phyloP scores from a whole-genome alignment of 2,888 invertebrate genomes.

The Clitarchus hookeri region DNA sequence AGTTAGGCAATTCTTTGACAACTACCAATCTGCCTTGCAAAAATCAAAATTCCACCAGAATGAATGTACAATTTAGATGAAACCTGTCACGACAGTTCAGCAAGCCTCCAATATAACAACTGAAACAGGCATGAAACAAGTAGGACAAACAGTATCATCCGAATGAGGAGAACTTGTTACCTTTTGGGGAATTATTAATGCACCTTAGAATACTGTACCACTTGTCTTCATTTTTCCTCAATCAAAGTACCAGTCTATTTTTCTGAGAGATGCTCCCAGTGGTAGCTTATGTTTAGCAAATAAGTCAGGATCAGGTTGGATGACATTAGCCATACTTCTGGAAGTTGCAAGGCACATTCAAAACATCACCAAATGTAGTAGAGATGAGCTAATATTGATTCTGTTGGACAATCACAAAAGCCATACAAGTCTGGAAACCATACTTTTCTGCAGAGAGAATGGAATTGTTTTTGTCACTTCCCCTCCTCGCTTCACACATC shows the following conservation, averaged over 20 bases:
- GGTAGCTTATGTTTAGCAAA: slow-evolving; percentile 47
- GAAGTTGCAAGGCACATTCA: slow-evolving; percentile 47
- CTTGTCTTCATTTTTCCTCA: neutral
- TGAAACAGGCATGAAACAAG: slow-evolving; percentile 46
- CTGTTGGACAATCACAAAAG: slow-evolving; percentile 49
- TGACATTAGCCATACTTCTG: slow-evolving; percentile 47
- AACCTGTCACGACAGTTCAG: slow-evolving; percentile 46
- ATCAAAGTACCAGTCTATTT: neutral
- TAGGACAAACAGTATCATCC: slow-evolving; percentile 50
- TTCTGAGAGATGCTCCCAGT: slow-evolving; percentile 43
- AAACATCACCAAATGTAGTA: slow-evolving; percentile 38
- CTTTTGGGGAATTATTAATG: slow-evolving; percentile 37
- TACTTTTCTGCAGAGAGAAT: slow-evolving; percentile 50
- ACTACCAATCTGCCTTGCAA: slow-evolving; percentile 38
- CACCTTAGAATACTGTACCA: neutral
- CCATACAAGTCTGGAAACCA: slow-evolving; percentile 47
- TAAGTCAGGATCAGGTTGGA: slow-evolving; percentile 46
- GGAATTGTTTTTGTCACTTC: slow-evolving; percentile 49
- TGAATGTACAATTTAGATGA: slow-evolving; percentile 46
- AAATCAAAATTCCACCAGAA: slow-evolving; percentile 39
- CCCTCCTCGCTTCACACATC: slow-evolving; percentile 44
- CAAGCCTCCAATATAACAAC: slow-evolving; percentile 44
- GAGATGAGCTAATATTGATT: slow-evolving; percentile 45
- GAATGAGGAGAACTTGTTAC: slow-evolving; percentile 52
- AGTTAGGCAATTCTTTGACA: slow-evolving; percentile 45